Percentiles rank a stretch among this genome's conserved stretches.
phyloP scores from a whole-genome alignment of 2,888 invertebrate genomes.

The Drosophila prolongata region DNA sequence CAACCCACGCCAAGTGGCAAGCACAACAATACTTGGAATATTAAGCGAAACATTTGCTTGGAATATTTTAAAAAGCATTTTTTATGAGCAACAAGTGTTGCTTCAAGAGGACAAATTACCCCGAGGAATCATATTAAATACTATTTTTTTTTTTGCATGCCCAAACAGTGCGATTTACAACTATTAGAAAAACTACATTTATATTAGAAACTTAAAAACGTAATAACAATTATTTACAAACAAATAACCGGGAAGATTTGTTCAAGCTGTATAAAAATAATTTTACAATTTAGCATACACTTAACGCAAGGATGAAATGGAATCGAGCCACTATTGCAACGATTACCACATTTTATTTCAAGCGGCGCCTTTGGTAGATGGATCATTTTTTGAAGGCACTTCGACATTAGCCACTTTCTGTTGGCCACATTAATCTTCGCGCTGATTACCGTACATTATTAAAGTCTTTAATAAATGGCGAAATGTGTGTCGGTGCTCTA shows the following conservation, averaged over 20 bases:
- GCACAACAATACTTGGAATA: constrained; percentile 13
- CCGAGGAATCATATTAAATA: constrained; percentile 40
- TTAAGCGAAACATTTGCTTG: constrained; percentile 6
- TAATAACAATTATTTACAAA: too few species aligned
- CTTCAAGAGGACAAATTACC: constrained; percentile 58
- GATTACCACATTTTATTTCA: constrained; percentile 1
- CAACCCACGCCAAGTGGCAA: constrained; percentile 26
- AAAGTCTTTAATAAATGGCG: constrained; percentile 9
- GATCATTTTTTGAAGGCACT: constrained; percentile 8
- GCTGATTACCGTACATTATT: constrained; percentile 42
- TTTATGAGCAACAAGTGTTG: constrained; percentile 71
- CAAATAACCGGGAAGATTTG: too few species aligned
- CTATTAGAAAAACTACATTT: too few species aligned
- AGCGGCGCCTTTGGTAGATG: constrained; percentile 39
- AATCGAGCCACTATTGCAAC: neutral
- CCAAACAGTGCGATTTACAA: neutral
- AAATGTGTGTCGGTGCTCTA: constrained; percentile 37
- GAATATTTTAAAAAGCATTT: constrained; percentile 71
- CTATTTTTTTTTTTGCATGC: constrained; percentile 36
- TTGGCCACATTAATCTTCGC: constrained; percentile 59
- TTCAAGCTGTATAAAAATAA: too few species aligned
- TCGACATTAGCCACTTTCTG: constrained; percentile 25
- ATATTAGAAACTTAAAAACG: too few species aligned
- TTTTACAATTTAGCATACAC: too few species aligned
- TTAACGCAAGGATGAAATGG: too few species aligned